phyloP scores from a whole-genome alignment of 2,113 vertebrate genomes.

The Proterorhinus semilunaris region DNA sequence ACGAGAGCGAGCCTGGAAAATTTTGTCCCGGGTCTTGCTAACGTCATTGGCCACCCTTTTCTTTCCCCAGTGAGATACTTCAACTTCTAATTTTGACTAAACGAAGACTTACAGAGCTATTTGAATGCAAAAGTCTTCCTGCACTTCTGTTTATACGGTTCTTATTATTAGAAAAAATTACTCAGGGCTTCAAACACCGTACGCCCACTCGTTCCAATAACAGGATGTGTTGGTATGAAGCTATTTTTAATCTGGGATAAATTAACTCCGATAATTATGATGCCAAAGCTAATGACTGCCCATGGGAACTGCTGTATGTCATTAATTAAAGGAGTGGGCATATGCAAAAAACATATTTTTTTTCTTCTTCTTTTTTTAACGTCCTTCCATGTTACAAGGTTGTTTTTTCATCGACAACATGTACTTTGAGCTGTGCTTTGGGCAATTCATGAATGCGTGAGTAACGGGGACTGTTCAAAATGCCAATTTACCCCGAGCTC shows the following conservation, averaged over 20 bases:
- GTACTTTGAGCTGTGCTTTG: no score
- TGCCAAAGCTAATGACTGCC: not conserved
- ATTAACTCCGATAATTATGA: not conserved
- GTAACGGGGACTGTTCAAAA: no score
- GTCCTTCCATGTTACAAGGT: no score
- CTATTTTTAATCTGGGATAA: not conserved
- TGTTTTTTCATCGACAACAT: no score
- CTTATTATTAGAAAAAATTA: constrained; percentile 19
- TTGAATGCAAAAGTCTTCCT: not conserved
- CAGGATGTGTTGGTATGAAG: not conserved
- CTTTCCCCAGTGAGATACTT: not conserved
- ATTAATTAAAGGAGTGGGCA: not conserved
- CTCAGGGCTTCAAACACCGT: not conserved
- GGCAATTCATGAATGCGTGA: no score
- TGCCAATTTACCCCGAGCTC: no score
- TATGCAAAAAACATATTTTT: no score
- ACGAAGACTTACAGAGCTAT: not conserved
- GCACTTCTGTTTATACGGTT: not conserved
- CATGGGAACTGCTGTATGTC: not conserved
- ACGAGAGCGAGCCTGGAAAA: constrained; percentile 29
- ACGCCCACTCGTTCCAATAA: not conserved
- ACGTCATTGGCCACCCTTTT: constrained; percentile 11
- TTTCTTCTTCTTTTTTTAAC: no score
- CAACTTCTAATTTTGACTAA: not conserved
- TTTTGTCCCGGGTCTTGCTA: constrained; percentile 24